Conservation (phyloP, 1,140 invertebrate species). For the Lepidotrigona ventralis region DNA sequence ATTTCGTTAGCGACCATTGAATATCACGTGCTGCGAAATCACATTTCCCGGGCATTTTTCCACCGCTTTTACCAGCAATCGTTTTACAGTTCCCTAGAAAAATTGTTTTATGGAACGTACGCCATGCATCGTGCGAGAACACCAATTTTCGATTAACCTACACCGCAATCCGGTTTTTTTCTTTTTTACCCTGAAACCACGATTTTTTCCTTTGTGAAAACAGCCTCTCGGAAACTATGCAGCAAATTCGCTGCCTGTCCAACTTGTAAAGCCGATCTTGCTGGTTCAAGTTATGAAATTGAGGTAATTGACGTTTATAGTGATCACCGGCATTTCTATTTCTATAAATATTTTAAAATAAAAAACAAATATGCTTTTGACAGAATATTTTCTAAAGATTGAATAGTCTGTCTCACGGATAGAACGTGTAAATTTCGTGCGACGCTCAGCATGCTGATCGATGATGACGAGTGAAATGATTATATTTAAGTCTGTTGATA, state of each 20-base stretch:
- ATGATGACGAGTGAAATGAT: no score
- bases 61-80: constrained; percentile 5
- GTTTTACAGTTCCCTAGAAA: background rate
- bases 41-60: background rate
- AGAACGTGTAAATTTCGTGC: no score
- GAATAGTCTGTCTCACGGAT: no score
- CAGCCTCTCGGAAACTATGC: background rate
- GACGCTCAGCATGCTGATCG: no score
- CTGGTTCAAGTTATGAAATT: background rate
- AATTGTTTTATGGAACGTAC: constrained; percentile 8
- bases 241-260: background rate
- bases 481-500: no score
- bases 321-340: no score
- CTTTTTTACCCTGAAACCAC: background rate
- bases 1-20: constrained; percentile 22
- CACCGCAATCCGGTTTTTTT: background rate
- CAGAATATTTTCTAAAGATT: no score
- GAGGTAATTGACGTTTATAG: no score
- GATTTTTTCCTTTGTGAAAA: background rate
- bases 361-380: no score
- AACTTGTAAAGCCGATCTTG: background rate
- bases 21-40: background rate
- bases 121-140: background rate
- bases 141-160: background rate
- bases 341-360: no score